Evolutionary conservation across 1,140 invertebrate species (phyloP), one percentile per base, ranked within the genome.

Genomic region (Chironomus striatipennis): DNA sequence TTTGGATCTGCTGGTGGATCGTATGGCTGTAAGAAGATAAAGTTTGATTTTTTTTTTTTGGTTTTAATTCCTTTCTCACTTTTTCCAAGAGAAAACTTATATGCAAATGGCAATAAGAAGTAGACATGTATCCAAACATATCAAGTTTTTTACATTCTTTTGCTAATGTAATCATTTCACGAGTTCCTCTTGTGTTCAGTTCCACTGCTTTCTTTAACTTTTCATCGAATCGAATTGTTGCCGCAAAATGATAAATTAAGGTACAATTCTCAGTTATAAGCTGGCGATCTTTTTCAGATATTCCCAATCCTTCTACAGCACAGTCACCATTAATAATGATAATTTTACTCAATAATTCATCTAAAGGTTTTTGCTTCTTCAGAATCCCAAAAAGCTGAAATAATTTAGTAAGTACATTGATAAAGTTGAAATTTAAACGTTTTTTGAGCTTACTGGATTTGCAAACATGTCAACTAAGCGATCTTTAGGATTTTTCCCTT

Each of bases 231-330:
- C 81, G 80, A 74, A 93, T 92, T 65, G 96, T 97, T 0, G 97
- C 97, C 0, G 96, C 97, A 42, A 88, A 93, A 79, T 98, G 96
- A 79, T 95, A 94, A 0, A 98, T 90, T 73, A 97, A 88, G 47
- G 90, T 85, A 0, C 96, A 87, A 76, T 90, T 88, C 6, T 93
- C 85, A 21, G 85, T 84, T 0, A 98, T 80, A 17, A 86, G 83
- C 75, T 89, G 79, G 73, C 88, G 83, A 81, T 97, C 91, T n/a
- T 86, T 81, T 0, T 86, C 80, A 8, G 86, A 89, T 4, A 98
- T 83, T 2, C 93, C 96, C 24, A 98, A 83, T 21, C 89, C 89
- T 0, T 87, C 85, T 43, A 86, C 78, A 7, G 87, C 82, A 0
- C 96, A 90, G 82, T 98, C 96, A 0, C 95, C 96, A 47, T 83